A percentile compares a stretch with the other conserved stretches of the same genome.
These are phyloP conservation scores for Chaetophractus vellerosus DNA, from an alignment of 2,797 vertebrate genomes.

Conservation along the genomic window DNA sequence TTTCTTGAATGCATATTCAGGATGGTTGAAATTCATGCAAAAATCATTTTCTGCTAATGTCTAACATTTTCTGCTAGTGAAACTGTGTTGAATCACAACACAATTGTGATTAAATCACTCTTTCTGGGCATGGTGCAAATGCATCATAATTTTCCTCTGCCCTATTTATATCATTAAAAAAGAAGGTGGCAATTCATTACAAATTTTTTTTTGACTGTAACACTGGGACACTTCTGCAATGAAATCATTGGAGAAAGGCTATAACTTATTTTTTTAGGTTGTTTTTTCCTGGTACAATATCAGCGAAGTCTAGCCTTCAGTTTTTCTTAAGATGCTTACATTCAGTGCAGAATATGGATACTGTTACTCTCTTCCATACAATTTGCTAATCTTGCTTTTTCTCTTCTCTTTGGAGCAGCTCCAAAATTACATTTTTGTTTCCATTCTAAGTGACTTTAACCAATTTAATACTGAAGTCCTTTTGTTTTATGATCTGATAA, in stretches of 20 bases:
- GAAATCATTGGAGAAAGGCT: slow-evolving; percentile 12
- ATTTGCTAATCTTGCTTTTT: neutral
- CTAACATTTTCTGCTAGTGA: neutral
- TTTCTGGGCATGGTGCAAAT: slow-evolving; percentile 34
- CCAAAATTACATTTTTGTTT: slow-evolving; percentile 47
- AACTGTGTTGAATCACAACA: neutral
- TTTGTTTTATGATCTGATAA: neutral
- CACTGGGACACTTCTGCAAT: neutral
- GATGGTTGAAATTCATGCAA: slow-evolving; percentile 29
- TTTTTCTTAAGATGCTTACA: neutral
- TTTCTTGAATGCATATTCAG: slow-evolving; percentile 27
- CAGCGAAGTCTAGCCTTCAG: slow-evolving; percentile 18
- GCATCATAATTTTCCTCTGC: slow-evolving; percentile 10
- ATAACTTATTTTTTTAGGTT: neutral
- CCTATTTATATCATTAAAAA: slow-evolving; percentile 4
- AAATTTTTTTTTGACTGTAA: neutral
- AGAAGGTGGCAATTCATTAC: slow-evolving; percentile 38
- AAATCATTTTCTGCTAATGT: neutral
- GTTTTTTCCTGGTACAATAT: neutral
- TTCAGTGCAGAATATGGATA: neutral
- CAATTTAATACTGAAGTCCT: neutral
- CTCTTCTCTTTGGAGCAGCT: slow-evolving; percentile 39
- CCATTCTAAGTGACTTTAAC: neutral
- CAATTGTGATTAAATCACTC: neutral
- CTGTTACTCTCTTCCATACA: neutral